Conservation (phyloP, 2,113 vertebrate species). For the Helogale parvula region DNA sequence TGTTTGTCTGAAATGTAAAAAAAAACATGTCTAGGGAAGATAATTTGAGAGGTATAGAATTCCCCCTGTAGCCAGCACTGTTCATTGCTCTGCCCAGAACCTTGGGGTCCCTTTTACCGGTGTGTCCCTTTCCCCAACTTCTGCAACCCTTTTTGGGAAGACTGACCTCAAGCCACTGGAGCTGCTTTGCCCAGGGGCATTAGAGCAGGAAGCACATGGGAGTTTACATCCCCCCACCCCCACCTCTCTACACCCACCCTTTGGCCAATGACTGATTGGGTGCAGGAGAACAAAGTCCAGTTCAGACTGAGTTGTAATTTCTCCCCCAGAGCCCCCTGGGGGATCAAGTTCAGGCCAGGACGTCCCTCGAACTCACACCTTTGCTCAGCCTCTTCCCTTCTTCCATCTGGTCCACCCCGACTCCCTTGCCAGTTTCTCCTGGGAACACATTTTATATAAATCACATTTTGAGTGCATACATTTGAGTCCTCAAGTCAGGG, state of each 20-base stretch:
- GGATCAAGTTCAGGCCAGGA: not conserved
- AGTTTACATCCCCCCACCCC: not conserved
- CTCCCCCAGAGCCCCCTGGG: not conserved
- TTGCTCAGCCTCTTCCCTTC: not conserved
- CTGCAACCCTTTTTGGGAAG: not conserved
- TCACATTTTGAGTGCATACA: not conserved
- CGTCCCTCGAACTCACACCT: not conserved
- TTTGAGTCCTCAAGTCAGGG: not conserved
- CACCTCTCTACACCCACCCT: not conserved
- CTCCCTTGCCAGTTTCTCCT: not conserved
- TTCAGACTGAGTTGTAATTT: conserved; percentile 11
- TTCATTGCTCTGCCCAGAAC: not conserved
- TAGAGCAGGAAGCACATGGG: not conserved
- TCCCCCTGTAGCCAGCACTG: not conserved
- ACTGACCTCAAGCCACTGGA: not conserved
- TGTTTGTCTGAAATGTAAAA: not conserved
- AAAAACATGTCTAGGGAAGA: not conserved
- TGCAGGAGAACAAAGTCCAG: not conserved
- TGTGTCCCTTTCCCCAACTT: not conserved
- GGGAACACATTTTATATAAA: not conserved
- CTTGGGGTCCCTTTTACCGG: not conserved
- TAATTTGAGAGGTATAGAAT: not conserved
- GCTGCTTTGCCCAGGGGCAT: not conserved
- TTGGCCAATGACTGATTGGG: not conserved
- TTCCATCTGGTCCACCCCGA: not conserved